Percentiles rank a stretch among this genome's conserved stretches.
phyloP scores from a whole-genome alignment of 2,797 vertebrate genomes.

The Neopelma chrysocephalum region DNA sequence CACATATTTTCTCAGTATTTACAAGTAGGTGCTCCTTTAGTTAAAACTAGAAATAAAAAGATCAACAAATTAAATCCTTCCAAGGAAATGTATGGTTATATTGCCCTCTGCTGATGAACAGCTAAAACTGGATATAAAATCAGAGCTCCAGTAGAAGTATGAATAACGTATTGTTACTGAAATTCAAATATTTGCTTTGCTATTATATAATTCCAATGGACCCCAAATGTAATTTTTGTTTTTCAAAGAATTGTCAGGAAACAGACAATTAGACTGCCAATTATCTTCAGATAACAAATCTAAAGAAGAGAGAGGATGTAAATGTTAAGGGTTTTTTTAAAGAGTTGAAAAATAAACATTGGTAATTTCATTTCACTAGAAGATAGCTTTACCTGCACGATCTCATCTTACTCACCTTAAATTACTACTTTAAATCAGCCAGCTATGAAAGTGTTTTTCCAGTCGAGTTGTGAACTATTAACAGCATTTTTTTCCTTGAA shows the following conservation, averaged over 20 bases:
- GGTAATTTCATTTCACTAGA: neutral
- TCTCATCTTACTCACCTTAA: neutral
- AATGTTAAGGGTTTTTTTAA: neutral
- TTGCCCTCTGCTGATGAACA: constrained; percentile 75
- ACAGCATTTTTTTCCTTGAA: neutral
- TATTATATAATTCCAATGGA: constrained; percentile 1
- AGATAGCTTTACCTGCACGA: neutral
- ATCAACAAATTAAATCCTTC: constrained; percentile 23
- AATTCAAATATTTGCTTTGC: constrained; percentile 16
- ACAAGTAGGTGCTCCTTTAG: constrained; percentile 32
- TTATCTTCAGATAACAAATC: neutral
- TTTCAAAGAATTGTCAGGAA: neutral
- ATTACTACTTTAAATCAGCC: neutral
- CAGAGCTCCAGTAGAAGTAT: neutral
- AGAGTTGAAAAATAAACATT: neutral
- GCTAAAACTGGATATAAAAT: constrained; percentile 16
- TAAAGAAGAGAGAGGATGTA: neutral
- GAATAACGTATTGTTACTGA: neutral
- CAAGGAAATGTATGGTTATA: constrained; percentile 39
- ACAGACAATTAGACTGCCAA: neutral
- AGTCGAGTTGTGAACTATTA: neutral
- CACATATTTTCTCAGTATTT: constrained; percentile 50
- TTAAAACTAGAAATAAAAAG: constrained; percentile 37
- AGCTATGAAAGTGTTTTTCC: neutral
- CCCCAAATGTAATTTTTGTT: neutral